Evolutionary conservation across 2,888 invertebrate genomes (phyloP).

Genomic region (Gastrophysa polygoni): DNA sequence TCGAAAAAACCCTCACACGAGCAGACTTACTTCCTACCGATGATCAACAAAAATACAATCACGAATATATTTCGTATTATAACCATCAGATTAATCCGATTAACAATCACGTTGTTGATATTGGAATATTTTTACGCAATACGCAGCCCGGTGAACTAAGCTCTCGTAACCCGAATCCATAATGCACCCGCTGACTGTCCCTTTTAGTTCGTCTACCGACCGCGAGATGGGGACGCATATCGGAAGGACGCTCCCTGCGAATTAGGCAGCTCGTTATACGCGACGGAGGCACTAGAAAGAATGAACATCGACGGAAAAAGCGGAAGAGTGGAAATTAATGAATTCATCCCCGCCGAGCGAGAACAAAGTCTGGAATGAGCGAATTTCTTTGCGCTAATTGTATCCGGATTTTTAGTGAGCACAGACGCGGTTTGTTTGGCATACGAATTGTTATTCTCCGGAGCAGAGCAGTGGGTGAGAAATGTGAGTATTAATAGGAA

Average conservation of each 20-base stretch:
- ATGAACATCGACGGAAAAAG: slow-evolving; percentile 21
- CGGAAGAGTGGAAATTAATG: slow-evolving; percentile 21
- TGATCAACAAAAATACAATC: too few species aligned
- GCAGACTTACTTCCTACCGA: too few species aligned
- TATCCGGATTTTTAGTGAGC: not conserved
- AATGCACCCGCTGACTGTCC: slow-evolving; percentile 3
- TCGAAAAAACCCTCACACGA: too few species aligned
- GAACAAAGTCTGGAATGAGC: not conserved
- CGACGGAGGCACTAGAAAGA: slow-evolving; percentile 3
- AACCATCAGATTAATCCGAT: too few species aligned
- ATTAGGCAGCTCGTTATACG: slow-evolving; percentile 21
- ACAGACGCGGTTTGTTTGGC: not conserved
- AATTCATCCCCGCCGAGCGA: not conserved
- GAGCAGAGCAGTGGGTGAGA: too few species aligned
- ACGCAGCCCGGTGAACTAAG: slow-evolving; percentile 3
- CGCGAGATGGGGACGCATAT: slow-evolving; percentile 48
- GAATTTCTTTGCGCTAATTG: not conserved
- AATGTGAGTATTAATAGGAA: too few species aligned
- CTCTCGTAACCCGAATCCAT: not conserved
- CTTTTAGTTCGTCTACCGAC: slow-evolving; percentile 47
- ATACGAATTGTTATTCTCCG: too few species aligned
- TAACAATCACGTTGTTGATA: too few species aligned
- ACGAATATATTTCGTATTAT: too few species aligned
- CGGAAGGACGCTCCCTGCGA: slow-evolving; percentile 21
- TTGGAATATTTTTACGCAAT: not conserved